Evolutionary conservation across 2,797 vertebrate genomes (phyloP), one percentile per base, ranked within the genome.

Genomic region (Coilia nasus): DNA sequence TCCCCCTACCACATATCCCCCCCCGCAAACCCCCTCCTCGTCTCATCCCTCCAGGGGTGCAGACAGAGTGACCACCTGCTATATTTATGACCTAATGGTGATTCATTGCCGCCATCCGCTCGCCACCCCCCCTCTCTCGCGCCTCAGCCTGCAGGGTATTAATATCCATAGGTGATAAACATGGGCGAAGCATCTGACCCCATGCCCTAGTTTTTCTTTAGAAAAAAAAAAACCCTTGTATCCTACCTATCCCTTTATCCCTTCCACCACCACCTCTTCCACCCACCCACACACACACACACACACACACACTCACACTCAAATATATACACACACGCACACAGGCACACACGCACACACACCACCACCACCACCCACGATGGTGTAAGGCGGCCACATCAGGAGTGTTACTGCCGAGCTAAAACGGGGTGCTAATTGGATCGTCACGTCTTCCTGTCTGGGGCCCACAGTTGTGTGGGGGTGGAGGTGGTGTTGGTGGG

Each of bases 391-490:
- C 5, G 71, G 71, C 41, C 44, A 35, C 6, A 10, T 44, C 35
- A 44, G 71, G 50, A 44, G 71, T 78, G 71, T 44, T 78, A 78
- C 31, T 44, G 31, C 71, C 31, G 0, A 82, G 88, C 88, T 88
- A 83, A 90, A 93, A 87, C 81, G 82, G 81, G 56, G 83, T 14
- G 4, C 87, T 94, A 93, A 95, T 95, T 93, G 92, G 91, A 94
- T 94, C 93, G 91, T 92, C 89, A 90, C 90, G 90, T 93, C 89
- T 88, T 87, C 60, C 87, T 90, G 85, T 59, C 1, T 86, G 90
- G 89, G 92, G 71, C 41, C 44, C 23, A 41, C n/a, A 47, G n/a
- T 81, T 9, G 50, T 2, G 50, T 54, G 2, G 50, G 9, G 50
- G 50, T 54, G 50, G 57, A 21, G 17, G 2, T 4, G 9, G 57